These are phyloP conservation scores for Malurus cyaneus DNA, from an alignment of 2,113 vertebrate species.

Conservation along the genomic window DNA sequence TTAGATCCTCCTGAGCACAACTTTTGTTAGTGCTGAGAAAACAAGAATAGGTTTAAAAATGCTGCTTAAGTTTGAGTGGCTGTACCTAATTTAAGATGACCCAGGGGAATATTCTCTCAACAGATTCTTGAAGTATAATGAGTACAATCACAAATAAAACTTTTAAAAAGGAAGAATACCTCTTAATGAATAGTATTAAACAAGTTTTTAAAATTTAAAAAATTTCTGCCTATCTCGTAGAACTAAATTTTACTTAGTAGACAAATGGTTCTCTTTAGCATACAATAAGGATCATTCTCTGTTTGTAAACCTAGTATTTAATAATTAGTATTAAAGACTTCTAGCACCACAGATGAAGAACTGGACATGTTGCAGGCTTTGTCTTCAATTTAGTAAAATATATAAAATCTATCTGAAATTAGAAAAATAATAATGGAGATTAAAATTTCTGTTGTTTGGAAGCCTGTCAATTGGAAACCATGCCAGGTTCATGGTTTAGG, in stretches of 20 bases:
- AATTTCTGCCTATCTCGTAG: background rate
- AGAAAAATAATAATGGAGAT: background rate
- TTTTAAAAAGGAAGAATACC: background rate
- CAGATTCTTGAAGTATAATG: background rate
- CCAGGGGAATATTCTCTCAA: background rate
- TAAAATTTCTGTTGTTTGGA: background rate
- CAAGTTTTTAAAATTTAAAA: background rate
- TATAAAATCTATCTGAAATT: background rate
- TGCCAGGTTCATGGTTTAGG: background rate
- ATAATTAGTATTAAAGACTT: background rate
- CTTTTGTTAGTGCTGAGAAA: slow-evolving; percentile 32
- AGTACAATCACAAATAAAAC: background rate
- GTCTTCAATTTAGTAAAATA: background rate
- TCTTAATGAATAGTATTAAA: background rate
- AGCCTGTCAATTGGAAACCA: background rate
- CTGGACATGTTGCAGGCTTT: background rate
- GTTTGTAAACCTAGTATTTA: background rate
- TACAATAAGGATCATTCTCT: background rate
- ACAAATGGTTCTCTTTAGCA: background rate
- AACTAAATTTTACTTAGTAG: background rate
- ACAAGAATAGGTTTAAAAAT: slow-evolving; percentile 21
- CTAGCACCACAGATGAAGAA: background rate
- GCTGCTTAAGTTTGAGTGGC: background rate
- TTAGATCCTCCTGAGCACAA: slow-evolving; percentile 51
- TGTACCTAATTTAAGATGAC: background rate